Conservation (phyloP, 2,888 invertebrate genomes). For the Arctia plantaginis region DNA sequence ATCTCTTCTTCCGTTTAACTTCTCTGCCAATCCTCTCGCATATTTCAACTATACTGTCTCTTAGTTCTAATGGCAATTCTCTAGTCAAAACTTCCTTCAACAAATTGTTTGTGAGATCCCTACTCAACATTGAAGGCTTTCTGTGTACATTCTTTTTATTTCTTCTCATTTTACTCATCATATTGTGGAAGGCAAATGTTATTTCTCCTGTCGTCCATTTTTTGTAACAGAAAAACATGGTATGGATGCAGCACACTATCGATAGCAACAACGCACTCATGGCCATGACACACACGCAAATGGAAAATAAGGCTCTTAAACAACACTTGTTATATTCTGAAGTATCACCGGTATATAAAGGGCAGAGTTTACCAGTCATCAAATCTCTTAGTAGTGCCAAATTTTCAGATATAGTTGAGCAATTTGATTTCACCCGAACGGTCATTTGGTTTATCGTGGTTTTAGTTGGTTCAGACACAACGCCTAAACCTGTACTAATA, state of each 20-base stretch:
- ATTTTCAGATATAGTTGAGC: conserved; percentile 75
- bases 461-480: conserved; percentile 49
- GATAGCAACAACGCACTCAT: conserved; percentile 58
- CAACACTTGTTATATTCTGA: conserved; percentile 58
- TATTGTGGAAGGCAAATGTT: conserved; percentile 29
- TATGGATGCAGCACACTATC: conserved; percentile 57
- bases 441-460: conserved; percentile 30
- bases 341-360: conserved; percentile 47
- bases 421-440: conserved; percentile 64
- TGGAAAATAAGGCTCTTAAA: conserved; percentile 60
- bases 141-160: conserved; percentile 6
- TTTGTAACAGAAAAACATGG: conserved; percentile 49
- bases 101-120: conserved; percentile 61
- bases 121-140: conserved; percentile 43
- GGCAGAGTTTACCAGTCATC: conserved; percentile 65
- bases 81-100: conserved; percentile 71
- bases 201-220: conserved; percentile 56
- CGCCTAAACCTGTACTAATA: conserved; percentile 66
- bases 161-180: conserved; percentile 26
- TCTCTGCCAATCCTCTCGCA: conserved; percentile 67
- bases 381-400: conserved; percentile 67
- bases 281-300: conserved; percentile 58
- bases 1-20: conserved; percentile 63
- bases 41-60: conserved; percentile 64
- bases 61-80: conserved; percentile 70